Evolutionary conservation across 2,113 vertebrate genomes (phyloP).

Genomic region (Tachysurus vachellii): DNA sequence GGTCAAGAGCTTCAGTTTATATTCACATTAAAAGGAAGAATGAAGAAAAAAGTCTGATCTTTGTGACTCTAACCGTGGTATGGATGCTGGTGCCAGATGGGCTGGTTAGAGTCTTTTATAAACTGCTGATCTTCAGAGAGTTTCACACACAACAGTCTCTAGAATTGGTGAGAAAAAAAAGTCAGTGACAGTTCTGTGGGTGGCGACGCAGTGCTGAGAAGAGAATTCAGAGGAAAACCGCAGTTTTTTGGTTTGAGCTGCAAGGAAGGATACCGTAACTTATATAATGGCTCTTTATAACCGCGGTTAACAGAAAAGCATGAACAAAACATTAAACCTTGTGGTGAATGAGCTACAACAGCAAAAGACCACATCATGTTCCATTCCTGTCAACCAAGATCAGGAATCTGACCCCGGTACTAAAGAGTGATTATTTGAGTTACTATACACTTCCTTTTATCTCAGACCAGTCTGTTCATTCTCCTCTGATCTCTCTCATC

Average conservation of each 20-base stretch:
- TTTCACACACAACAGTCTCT: background rate
- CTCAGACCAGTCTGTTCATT: background rate
- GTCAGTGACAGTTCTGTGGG: background rate
- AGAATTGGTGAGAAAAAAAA: background rate
- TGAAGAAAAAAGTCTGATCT: background rate
- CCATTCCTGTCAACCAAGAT: background rate
- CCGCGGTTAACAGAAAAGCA: background rate
- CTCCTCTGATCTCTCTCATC: background rate
- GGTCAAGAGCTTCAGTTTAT: background rate
- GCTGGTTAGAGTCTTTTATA: background rate
- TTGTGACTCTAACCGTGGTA: background rate
- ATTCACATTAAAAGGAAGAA: background rate
- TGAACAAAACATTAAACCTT: background rate
- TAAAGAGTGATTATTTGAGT: background rate
- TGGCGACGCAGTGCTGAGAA: background rate
- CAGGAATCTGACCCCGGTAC: background rate
- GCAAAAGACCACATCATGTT: no score
- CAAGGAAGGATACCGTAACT: background rate
- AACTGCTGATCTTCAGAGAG: background rate
- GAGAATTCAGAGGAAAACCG: background rate
- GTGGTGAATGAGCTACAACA: background rate
- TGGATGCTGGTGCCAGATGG: background rate
- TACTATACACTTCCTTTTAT: background rate
- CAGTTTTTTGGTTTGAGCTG: background rate
- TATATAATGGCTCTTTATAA: background rate